Base-by-base conservation (phyloP, 2,888 invertebrate species). In the Dione vanillae region DNA sequence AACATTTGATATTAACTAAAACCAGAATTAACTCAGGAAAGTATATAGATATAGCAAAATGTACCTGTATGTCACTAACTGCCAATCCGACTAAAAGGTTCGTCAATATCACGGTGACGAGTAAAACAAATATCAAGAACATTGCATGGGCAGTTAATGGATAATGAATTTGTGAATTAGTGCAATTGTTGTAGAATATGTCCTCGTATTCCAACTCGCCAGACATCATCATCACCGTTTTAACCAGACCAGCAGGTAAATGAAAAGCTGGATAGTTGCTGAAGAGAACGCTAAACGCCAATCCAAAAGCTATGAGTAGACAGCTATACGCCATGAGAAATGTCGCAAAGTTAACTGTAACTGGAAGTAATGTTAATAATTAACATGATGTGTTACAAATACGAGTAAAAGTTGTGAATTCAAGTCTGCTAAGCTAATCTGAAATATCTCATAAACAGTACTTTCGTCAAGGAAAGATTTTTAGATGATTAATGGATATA, bases 211-310 rank as follows among this genome's bases (percentile, higher is more conserved):
- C 97, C 62, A 97, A 84, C 85, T 97, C 97, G 0, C 97, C 97
- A 0, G 97, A 96, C 97, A 97, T 97, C 97, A 97, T 97, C 79
- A 97, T 96, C 14, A 97, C 95, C 0, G 97, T 96, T 88, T 97
- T 97, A 0, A 97, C 88, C 0, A 97, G 81, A 0, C 95, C 94
- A 66, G 94, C 94, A 0, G 94, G 91, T 2, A 96, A 93, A 76
- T 95, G 94, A 82, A 97, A 97, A 0, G 97, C 94, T 40, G 95
- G 94, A 81, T 96, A 96, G 79, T 96, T 96, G 59, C 96, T 95
- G 82, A 97, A 97, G 7, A 97, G 88, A 1, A 97, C 96, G n/a
- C 96, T 96, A 78, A 97, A 97, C 71, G 96, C 96, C 20, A 97
- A 85, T 0, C 96, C 96, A 81, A 97, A 97, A 0, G 97, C 97